Percentiles rank a stretch among this genome's conserved stretches.
These are phyloP conservation scores for Gobius niger DNA, from an alignment of 2,113 vertebrate genomes.

Conservation along the genomic window DNA sequence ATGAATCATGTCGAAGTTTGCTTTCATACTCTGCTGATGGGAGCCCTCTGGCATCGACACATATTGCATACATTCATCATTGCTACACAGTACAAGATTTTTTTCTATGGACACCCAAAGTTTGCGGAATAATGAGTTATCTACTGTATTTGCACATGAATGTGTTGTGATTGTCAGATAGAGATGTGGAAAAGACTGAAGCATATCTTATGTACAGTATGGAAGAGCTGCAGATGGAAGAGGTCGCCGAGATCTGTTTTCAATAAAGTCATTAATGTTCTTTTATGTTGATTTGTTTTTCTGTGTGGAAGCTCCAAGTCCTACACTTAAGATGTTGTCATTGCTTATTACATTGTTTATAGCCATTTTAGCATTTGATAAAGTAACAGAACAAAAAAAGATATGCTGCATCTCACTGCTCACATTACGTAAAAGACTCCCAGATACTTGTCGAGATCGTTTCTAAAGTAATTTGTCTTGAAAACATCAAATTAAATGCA, in stretches of 20 bases:
- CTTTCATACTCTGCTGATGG: conserved; percentile 71
- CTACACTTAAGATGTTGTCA: no score
- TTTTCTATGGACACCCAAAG: conserved; percentile 39
- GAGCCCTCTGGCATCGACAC: conserved; percentile 72
- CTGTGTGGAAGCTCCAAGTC: no score
- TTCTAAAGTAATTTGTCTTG: no score
- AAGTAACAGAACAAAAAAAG: no score
- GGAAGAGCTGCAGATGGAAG: background rate
- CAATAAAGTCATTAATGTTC: background rate
- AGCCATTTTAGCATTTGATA: no score
- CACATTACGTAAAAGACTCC: no score
- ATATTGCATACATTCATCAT: conserved; percentile 81
- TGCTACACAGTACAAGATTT: conserved; percentile 59
- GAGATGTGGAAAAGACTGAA: background rate
- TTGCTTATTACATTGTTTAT: no score
- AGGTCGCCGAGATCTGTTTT: background rate
- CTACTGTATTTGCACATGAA: conserved; percentile 23
- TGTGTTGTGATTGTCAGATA: conserved; percentile 17
- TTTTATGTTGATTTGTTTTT: no score
- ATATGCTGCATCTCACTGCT: no score
- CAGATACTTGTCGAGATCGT: no score
- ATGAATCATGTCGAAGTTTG: conserved; percentile 74
- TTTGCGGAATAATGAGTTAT: conserved; percentile 22
- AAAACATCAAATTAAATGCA: no score
- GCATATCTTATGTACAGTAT: background rate